These are phyloP conservation scores for Eueides isabella DNA, from an alignment of 1,140 invertebrate species.

Conservation along the genomic window DNA sequence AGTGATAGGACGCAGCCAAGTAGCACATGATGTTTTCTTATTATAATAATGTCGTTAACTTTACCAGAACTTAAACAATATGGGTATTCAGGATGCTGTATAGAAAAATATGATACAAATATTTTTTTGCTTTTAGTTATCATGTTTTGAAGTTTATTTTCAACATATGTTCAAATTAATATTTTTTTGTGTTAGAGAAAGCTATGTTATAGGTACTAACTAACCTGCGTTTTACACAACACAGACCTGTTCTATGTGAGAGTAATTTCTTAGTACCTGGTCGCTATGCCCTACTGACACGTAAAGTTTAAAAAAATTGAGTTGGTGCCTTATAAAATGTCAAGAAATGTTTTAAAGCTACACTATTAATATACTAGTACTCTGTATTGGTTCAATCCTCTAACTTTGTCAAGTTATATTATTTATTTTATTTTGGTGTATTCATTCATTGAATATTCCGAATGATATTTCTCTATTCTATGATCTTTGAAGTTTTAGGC, in stretches of 20 bases:
- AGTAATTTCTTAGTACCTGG: constrained; percentile 50
- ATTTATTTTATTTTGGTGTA: too few relatives aligned
- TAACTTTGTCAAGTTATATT: too few relatives aligned
- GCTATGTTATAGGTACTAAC: constrained; percentile 7
- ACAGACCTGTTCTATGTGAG: constrained; percentile 54
- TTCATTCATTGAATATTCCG: too few relatives aligned
- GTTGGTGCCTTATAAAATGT: not conserved
- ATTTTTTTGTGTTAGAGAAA: constrained; percentile 17
- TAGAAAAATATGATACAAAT: too few relatives aligned
- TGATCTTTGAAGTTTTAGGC: not conserved
- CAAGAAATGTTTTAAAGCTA: constrained; percentile 8
- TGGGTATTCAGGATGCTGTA: too few relatives aligned
- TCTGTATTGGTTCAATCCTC: too few relatives aligned
- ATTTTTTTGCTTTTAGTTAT: too few relatives aligned
- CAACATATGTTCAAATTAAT: not conserved
- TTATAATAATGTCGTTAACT: too few relatives aligned
- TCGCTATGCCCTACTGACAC: constrained; percentile 48
- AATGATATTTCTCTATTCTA: too few relatives aligned
- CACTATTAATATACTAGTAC: not conserved
- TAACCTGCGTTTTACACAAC: constrained; percentile 37
- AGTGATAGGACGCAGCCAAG: too few relatives aligned
- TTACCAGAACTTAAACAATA: too few relatives aligned
- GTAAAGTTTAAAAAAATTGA: constrained; percentile 3
- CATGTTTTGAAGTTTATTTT: not conserved
- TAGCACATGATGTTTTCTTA: too few relatives aligned